A percentile compares a stretch with the other conserved stretches of the same genome.
Conservation (phyloP, 2,113 vertebrate species). For the Vireo altiloquus region DNA sequence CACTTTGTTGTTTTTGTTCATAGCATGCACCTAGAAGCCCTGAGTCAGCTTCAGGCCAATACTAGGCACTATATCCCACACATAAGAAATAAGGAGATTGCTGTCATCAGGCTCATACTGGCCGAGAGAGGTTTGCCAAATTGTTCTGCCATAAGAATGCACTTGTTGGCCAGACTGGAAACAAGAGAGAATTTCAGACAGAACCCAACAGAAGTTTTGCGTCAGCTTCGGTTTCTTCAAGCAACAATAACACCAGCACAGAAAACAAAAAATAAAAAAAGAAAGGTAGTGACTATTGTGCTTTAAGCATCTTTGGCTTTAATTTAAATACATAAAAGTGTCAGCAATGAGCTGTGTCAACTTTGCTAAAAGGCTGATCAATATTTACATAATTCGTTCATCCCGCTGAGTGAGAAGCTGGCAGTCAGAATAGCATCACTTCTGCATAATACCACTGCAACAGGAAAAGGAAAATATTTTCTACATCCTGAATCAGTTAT, state of each 20-base stretch:
- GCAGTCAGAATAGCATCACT: background rate
- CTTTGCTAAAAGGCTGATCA: background rate
- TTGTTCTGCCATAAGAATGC: background rate
- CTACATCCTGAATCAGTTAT: slow-evolving; percentile 61
- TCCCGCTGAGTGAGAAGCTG: background rate
- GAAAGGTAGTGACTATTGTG: background rate
- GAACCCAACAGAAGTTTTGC: background rate
- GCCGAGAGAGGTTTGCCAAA: background rate
- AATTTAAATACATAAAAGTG: background rate
- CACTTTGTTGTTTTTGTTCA: background rate
- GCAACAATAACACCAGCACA: background rate
- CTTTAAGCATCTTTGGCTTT: background rate
- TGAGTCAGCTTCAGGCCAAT: background rate
- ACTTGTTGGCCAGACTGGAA: background rate
- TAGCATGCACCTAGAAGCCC: background rate
- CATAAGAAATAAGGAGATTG: slow-evolving; percentile 18
- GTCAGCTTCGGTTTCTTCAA: background rate
- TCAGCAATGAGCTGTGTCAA: background rate
- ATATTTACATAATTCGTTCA: slow-evolving; percentile 24
- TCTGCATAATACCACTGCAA: slow-evolving; percentile 21
- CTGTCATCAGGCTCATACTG: background rate
- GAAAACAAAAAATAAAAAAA: background rate
- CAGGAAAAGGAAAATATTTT: slow-evolving; percentile 57
- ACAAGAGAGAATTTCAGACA: background rate
- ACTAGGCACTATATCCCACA: background rate